A percentile compares a stretch with the other conserved stretches of the same genome.
Evolutionary conservation across 2,113 vertebrate species (phyloP).

Genomic region (Bagarius yarrelli): DNA sequence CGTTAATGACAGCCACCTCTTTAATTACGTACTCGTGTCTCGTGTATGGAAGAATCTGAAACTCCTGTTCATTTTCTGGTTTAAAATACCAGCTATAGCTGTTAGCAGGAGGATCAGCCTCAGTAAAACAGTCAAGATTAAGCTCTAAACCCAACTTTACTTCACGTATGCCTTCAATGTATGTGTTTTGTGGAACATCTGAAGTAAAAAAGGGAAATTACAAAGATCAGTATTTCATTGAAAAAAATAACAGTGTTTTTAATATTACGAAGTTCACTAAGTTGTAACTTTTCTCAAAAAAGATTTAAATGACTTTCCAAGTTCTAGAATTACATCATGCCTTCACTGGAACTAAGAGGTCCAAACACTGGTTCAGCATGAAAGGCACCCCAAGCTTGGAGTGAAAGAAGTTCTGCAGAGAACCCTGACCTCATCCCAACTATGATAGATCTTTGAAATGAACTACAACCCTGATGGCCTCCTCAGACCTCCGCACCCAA

Average conservation of each 20-base stretch:
- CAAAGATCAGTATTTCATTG: not conserved
- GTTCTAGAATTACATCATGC: too few relatives aligned
- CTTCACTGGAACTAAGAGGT: too few relatives aligned
- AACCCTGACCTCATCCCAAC: too few relatives aligned
- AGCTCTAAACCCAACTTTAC: not conserved
- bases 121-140: constrained; percentile 19
- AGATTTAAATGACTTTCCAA: too few relatives aligned
- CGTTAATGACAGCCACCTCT: constrained; percentile 15
- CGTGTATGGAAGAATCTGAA: rapidly evolving
- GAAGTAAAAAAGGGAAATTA: not conserved
- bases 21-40: rapidly evolving
- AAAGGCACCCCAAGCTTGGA: too few relatives aligned
- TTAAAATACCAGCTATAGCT: constrained; percentile 54
- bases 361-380: too few relatives aligned
- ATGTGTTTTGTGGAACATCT: constrained; percentile 55
- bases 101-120: constrained; percentile 16
- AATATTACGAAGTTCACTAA: too few relatives aligned
- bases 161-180: rapidly evolving
- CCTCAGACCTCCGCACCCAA: too few relatives aligned
- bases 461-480: too few relatives aligned
- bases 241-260: not conserved
- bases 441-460: too few relatives aligned
- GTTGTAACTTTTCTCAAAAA: too few relatives aligned
- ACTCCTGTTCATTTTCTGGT: not conserved
- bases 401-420: too few relatives aligned